Percentiles rank a stretch among this genome's conserved stretches.
Conservation (phyloP, 2,888 invertebrate genomes). For the Pseudococcus longispinus region DNA sequence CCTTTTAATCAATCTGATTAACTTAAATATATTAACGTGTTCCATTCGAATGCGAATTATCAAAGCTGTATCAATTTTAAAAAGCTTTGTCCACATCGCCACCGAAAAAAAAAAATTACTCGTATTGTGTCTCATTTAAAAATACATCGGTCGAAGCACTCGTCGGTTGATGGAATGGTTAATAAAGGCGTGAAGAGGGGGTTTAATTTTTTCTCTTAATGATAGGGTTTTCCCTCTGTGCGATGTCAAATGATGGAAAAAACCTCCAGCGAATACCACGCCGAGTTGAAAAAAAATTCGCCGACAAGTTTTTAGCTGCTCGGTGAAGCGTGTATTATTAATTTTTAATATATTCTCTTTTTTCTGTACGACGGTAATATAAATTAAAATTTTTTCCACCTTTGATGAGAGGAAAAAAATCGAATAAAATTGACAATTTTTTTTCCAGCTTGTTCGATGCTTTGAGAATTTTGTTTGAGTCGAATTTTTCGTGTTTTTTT, state of each 20-base stretch:
- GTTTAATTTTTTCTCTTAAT: not conserved
- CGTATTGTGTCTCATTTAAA: not conserved
- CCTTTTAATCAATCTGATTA: conserved; percentile 54
- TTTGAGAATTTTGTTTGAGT: not conserved
- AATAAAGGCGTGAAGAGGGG: not conserved
- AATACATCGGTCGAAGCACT: not conserved
- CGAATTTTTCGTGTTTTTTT: not conserved
- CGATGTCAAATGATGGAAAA: not conserved
- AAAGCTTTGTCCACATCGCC: conserved; percentile 10
- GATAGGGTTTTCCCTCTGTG: not conserved
- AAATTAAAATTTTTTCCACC: not conserved
- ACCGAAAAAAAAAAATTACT: not conserved
- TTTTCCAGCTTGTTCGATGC: not conserved
- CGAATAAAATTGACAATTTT: not conserved
- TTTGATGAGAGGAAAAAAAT: not conserved
- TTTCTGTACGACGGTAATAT: not conserved
- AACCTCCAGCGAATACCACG: not conserved
- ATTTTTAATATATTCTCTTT: conserved; percentile 31
- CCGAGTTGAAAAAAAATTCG: not conserved
- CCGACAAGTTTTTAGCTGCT: not conserved
- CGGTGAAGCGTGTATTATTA: conserved; percentile 13
- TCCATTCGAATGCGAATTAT: conserved; percentile 51
- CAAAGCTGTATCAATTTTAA: conserved; percentile 50
- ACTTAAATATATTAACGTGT: conserved; percentile 48
- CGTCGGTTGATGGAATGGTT: not conserved